Evolutionary conservation across 2,113 vertebrate species (phyloP).

Genomic region (Sterna hirundo): DNA sequence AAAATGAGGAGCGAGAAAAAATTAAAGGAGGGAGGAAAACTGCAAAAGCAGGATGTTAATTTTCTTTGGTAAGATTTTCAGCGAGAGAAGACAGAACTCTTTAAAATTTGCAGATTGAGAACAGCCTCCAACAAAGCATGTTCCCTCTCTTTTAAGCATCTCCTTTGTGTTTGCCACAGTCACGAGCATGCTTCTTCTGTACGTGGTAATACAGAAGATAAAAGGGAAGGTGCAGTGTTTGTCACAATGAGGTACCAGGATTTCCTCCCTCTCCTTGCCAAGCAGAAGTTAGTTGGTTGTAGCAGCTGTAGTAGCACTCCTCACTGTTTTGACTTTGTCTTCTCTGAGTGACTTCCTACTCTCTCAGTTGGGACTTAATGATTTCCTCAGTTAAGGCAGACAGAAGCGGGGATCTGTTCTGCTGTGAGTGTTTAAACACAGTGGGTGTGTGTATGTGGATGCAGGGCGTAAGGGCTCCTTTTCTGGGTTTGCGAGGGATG

Average conservation of each 20-base stretch:
- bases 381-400: slow-evolving; percentile 8
- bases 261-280: neutral
- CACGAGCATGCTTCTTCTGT: neutral
- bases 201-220: neutral
- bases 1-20: neutral
- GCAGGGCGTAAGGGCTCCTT: neutral
- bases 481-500: neutral
- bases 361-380: neutral
- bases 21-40: neutral
- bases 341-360: neutral
- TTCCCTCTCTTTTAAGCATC: neutral
- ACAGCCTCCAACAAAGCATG: neutral
- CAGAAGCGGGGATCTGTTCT: neutral
- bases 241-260: neutral
- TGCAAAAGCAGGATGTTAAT: neutral
- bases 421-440: neutral
- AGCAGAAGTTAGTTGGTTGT: neutral
- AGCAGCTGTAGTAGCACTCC: neutral
- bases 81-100: neutral
- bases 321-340: neutral
- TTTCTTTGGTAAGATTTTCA: neutral
- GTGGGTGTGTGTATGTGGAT: neutral
- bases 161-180: neutral
- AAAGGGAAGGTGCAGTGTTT: neutral
- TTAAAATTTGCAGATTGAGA: neutral